phyloP scores from a whole-genome alignment of 1,140 invertebrate genomes.

The Colletes gigas region DNA sequence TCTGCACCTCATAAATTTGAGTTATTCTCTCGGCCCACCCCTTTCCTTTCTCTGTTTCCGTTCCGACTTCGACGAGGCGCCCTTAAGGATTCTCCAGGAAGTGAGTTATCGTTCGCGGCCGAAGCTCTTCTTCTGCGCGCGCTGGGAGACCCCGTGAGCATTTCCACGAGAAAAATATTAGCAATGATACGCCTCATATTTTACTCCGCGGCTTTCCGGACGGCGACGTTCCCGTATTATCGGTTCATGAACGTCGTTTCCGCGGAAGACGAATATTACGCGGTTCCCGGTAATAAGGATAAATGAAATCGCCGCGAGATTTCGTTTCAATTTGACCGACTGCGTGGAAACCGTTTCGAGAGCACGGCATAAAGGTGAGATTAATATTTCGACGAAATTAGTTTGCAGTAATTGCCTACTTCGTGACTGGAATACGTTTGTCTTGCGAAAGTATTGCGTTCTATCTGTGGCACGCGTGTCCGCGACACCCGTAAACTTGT shows the following conservation, averaged over 20 bases:
- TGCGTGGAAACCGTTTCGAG: background rate
- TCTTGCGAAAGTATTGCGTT: no score
- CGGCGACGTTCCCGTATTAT: conserved; percentile 56
- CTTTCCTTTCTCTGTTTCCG: conserved; percentile 36
- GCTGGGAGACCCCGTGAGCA: conserved; percentile 21
- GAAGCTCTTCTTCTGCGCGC: conserved; percentile 18
- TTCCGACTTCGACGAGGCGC: conserved; percentile 53
- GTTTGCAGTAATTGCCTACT: no score
- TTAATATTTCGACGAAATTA: background rate
- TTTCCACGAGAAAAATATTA: conserved; percentile 63
- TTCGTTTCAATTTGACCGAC: conserved; percentile 8
- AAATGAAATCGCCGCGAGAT: conserved; percentile 21
- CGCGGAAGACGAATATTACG: conserved; percentile 52
- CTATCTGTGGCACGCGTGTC: no score
- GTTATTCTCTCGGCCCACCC: conserved; percentile 60
- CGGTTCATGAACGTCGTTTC: conserved; percentile 50
- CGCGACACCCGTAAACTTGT: no score
- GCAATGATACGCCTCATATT: conserved; percentile 66
- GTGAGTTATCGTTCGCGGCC: conserved; percentile 60
- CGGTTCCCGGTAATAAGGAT: conserved; percentile 7
- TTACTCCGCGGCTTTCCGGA: conserved; percentile 46
- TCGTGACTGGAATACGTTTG: no score
- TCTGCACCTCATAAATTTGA: conserved; percentile 71
- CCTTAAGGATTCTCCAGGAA: conserved; percentile 63
- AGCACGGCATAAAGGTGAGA: background rate